Percentiles rank a stretch among this genome's conserved stretches.
Evolutionary conservation across 2,797 vertebrate genomes (phyloP).

Genomic region (Ciconia nigra): DNA sequence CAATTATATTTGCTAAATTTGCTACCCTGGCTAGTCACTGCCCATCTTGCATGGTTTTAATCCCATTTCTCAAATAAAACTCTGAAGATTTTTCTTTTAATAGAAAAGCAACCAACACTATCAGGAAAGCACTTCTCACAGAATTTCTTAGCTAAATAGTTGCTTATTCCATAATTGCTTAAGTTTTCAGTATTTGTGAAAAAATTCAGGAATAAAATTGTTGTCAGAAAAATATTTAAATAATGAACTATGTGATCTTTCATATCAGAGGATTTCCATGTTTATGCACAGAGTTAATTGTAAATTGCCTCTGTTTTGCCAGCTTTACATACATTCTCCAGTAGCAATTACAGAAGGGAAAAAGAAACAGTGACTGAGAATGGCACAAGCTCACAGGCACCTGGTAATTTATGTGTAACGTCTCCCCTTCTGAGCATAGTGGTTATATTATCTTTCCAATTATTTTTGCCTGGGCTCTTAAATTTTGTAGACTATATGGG

Average conservation of each 20-base stretch:
- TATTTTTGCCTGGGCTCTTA: not conserved
- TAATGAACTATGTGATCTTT: not conserved
- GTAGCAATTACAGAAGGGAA: not conserved
- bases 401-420: conserved; percentile 16
- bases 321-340: not conserved
- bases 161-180: not conserved
- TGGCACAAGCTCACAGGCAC: not conserved
- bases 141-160: not conserved
- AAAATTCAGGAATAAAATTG: not conserved
- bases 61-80: not conserved
- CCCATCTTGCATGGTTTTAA: not conserved
- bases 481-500: not conserved
- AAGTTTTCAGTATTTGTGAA: not conserved
- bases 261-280: not conserved
- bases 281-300: not conserved
- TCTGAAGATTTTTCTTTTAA: not conserved
- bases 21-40: not conserved
- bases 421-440: not conserved
- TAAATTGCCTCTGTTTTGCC: not conserved
- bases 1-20: not conserved
- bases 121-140: not conserved
- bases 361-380: not conserved
- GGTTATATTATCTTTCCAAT: conserved; percentile 41
- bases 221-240: not conserved
- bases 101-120: not conserved